Conservation (phyloP, 2,888 invertebrate species). For the Calliscelio sp. region DNA sequence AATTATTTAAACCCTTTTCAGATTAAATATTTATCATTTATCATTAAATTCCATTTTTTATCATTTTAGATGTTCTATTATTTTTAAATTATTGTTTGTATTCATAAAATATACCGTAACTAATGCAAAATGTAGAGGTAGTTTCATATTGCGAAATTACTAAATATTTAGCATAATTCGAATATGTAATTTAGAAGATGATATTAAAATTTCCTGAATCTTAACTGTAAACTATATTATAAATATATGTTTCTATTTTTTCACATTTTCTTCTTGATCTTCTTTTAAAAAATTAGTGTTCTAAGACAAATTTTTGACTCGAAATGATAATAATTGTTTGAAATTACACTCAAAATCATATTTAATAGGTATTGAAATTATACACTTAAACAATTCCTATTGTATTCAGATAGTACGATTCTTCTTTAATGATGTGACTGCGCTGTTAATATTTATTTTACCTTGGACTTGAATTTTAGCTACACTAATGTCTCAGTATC, state of each 20-base stretch:
- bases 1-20: background rate
- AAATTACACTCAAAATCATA: too few species aligned
- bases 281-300: too few species aligned
- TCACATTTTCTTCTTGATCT: too few species aligned
- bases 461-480: conserved; percentile 6
- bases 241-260: too few species aligned
- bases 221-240: too few species aligned
- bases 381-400: background rate
- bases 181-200: background rate
- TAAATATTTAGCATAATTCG: conserved; percentile 19
- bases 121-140: background rate
- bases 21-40: too few species aligned
- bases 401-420: background rate
- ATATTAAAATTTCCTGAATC: background rate
- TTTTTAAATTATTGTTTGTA: background rate
- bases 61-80: too few species aligned
- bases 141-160: conserved; percentile 2
- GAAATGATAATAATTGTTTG: too few species aligned
- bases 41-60: too few species aligned
- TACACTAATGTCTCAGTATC: conserved; percentile 24
- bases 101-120: background rate
- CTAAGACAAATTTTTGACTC: too few species aligned
- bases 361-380: too few species aligned
- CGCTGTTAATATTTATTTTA: conserved; percentile 24
- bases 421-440: background rate